Conservation (phyloP, 2,888 invertebrate species). For the Aspidiotus destructor region DNA sequence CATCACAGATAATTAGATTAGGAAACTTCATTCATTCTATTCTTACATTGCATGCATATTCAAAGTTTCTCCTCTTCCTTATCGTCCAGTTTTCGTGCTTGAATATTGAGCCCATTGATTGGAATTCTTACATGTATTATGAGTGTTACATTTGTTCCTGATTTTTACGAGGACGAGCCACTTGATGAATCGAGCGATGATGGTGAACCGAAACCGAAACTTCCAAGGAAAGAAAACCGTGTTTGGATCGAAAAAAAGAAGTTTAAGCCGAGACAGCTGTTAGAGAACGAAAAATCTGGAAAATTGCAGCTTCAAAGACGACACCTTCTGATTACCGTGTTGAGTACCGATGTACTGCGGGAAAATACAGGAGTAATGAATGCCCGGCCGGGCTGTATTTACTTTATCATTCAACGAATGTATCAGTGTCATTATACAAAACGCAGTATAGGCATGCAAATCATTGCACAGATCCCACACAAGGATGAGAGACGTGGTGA, state of each 20-base stretch:
- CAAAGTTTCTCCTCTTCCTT: neutral
- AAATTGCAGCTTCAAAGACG: neutral
- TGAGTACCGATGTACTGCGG: neutral
- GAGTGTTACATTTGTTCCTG: neutral
- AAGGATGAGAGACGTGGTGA: neutral
- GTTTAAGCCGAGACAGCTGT: neutral
- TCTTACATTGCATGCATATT: neutral
- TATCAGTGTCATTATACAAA: neutral
- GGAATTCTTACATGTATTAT: neutral
- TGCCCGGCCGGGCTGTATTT: neutral
- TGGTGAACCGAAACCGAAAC: neutral
- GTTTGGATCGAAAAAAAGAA: neutral
- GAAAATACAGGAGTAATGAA: too few species aligned
- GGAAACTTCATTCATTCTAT: neutral
- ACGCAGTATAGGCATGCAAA: neutral
- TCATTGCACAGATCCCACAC: constrained; percentile 2
- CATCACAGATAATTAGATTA: too few species aligned
- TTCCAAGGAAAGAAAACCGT: neutral
- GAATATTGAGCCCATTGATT: neutral
- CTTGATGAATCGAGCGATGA: neutral
- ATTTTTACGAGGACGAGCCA: neutral
- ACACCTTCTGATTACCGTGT: neutral
- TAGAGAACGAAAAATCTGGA: neutral
- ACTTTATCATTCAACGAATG: neutral
- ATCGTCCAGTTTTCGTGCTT: neutral